Base-by-base conservation (phyloP, 2,888 invertebrate species). In the Poecilobothrus nobilitatus region DNA sequence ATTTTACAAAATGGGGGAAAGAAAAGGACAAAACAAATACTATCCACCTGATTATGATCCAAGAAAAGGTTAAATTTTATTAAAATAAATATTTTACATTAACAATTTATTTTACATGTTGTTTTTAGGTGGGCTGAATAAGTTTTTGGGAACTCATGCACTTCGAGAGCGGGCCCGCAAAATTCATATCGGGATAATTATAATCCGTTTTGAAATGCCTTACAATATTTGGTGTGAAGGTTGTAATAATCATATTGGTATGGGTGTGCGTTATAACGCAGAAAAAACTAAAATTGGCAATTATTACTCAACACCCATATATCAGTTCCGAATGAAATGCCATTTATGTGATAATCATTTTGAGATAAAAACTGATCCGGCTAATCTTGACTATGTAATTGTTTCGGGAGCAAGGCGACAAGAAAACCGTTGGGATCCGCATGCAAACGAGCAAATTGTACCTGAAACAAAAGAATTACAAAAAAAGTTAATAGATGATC, bases 181-280 rank as follows among this genome's bases (percentile, higher is more conserved):
- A 81, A 86, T 98, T 4, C 91, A 94, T 77, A 85, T 94, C 84
- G 99, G 98, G 15, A 98, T 99, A 75, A 88, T 82, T 41, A 80
- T 82, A 63, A 82, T 82, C 41, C 88, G 98, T 66, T 99, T 99
- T 84, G 99, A 99, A 84, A 97, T 99, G 97, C 99, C 99, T 0
- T 99, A 96, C 78, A 99, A 99, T 82, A 98, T 99, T 75, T 99
- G 99, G 99, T 99, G 99, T 75, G 94, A 95, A 62, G 97, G 97
- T 68, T 99, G 99, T 80, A 91, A 91, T 72, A 98, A 95, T 83
- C 99, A 98, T 78, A 95, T 99, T 69, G 99, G 97, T 41, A 99
- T 98, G 97, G 98, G 99, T 1, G 98, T 99, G 0, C 87, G 99
- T 67, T 99, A 99, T 80, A 99, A 95, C 77, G 94, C 94, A 0